These are phyloP conservation scores for Harpagus bidentatus DNA, from an alignment of 2,113 vertebrate genomes.

Conservation along the genomic window DNA sequence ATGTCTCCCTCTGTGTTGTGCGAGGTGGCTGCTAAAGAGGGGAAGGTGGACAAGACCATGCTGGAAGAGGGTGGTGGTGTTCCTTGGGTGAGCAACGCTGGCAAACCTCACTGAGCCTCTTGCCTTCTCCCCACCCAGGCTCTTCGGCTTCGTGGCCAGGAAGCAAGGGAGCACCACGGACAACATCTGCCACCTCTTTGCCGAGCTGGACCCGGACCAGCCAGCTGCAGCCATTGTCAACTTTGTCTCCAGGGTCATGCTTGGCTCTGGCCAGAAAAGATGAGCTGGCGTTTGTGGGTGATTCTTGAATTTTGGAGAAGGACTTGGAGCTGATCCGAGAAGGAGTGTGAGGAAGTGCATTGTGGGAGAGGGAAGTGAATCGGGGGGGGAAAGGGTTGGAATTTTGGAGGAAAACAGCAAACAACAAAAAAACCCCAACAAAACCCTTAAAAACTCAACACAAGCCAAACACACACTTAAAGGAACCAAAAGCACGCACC, in stretches of 20 bases:
- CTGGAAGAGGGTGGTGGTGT: not conserved
- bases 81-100: not conserved
- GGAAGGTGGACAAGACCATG: not conserved
- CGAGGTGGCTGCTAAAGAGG: not conserved
- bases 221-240: conserved; percentile 95
- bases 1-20: not conserved
- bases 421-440: not conserved
- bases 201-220: conserved; percentile 92
- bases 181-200: conserved; percentile 97
- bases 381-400: conserved; percentile 14
- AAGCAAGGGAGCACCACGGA: conserved; percentile 98
- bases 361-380: conserved; percentile 79
- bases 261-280: conserved; percentile 86
- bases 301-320: conserved; percentile 79
- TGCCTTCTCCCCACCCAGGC: conserved; percentile 66
- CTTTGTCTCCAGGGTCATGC: conserved; percentile 95
- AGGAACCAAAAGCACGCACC: conserved; percentile 62
- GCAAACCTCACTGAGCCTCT: not conserved
- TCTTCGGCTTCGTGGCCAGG: conserved; percentile 96
- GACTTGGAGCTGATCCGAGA: conserved; percentile 83
- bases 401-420: conserved; percentile 53
- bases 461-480: conserved; percentile 38
- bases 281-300: conserved; percentile 71
- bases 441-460: conserved; percentile 39
- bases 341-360: conserved; percentile 86